phyloP scores from a whole-genome alignment of 30 jellyfish, hydroid and myxozoan species.

The Aurelia aurita complex sp. Pacific region DNA sequence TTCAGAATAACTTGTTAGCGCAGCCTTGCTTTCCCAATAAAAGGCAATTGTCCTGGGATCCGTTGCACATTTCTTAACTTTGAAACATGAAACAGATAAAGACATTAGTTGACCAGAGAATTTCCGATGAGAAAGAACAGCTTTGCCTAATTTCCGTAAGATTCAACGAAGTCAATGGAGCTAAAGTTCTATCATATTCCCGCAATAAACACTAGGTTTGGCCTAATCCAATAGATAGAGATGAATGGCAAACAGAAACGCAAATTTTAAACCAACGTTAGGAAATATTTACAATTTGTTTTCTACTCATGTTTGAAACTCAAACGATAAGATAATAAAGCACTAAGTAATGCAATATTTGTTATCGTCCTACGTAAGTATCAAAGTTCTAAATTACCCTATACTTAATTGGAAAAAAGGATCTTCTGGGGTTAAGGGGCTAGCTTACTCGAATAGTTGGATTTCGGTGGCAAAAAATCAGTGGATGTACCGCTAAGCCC shows the following conservation, averaged over 20 bases:
- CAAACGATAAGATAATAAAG: no score
- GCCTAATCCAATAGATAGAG: not conserved
- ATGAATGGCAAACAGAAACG: not conserved
- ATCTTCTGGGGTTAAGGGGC: no score
- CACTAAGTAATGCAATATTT: no score
- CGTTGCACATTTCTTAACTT: not conserved
- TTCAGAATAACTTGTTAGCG: no score
- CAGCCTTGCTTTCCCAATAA: not conserved
- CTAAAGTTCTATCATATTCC: slow-evolving; percentile 7
- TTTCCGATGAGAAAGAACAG: slow-evolving; percentile 8
- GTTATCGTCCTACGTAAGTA: not conserved
- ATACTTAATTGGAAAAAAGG: not conserved
- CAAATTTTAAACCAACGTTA: not conserved
- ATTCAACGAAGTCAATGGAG: slow-evolving; percentile 9
- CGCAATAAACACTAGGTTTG: not conserved
- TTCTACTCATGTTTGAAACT: no score
- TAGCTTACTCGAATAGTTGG: no score
- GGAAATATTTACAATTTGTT: no score
- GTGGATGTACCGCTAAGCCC: no score
- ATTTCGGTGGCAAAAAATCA: no score
- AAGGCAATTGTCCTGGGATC: not conserved
- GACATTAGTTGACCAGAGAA: slow-evolving; percentile 7
- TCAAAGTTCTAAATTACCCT: not conserved
- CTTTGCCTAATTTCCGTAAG: slow-evolving; percentile 43
- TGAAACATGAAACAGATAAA: not conserved